Conservation (phyloP, 2,888 invertebrate species). For the Ferrisia virgata region DNA sequence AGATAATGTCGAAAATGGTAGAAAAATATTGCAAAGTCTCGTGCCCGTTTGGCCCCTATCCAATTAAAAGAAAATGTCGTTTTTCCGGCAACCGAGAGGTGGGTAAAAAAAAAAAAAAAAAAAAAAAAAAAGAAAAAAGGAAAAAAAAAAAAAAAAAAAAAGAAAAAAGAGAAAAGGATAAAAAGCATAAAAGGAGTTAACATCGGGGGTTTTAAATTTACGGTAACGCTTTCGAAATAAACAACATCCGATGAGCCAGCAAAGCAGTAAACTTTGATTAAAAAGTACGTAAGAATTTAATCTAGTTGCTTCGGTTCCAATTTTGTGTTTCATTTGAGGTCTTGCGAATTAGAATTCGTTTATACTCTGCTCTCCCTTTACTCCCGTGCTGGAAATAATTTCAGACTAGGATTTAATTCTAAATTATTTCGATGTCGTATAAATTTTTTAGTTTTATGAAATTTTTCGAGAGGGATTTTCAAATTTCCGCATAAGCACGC, state of each 20-base stretch:
- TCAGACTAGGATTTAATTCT: neutral
- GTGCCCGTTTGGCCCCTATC: neutral
- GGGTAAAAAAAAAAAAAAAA: neutral
- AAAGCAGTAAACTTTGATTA: conserved; percentile 41
- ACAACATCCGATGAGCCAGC: conserved; percentile 23
- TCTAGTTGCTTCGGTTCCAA: conserved; percentile 41
- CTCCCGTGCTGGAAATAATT: neutral
- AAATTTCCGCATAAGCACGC: neutral
- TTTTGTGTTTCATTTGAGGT: conserved; percentile 40
- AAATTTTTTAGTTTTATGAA: neutral
- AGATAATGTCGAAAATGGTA: neutral
- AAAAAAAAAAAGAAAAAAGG: no score
- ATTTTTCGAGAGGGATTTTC: neutral
- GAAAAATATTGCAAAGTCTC: neutral
- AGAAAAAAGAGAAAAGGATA: neutral
- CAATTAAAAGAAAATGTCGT: conserved; percentile 19
- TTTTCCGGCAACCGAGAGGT: neutral
- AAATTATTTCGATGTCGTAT: neutral
- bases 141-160: no score
- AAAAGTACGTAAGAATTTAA: conserved; percentile 42
- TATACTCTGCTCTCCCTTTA: no score
- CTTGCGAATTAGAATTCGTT: conserved; percentile 17
- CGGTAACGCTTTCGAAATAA: conserved; percentile 21
- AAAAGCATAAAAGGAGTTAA: neutral
- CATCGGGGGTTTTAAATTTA: conserved; percentile 11